Evolutionary conservation across 1,140 invertebrate genomes (phyloP).

Genomic region (Cydia pomonella): DNA sequence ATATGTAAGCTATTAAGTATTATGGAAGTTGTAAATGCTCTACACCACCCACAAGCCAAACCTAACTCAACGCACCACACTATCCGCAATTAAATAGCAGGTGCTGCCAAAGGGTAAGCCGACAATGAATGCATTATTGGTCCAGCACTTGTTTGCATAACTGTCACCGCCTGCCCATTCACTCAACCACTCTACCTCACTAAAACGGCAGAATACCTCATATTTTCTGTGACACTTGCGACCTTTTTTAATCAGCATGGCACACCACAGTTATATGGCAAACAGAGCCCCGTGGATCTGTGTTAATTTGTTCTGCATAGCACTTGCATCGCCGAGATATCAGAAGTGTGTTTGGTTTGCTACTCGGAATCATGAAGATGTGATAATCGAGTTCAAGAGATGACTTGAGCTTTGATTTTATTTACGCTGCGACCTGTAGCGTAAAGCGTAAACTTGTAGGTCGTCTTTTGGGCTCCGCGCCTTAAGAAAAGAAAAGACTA

Average conservation of each 20-base stretch:
- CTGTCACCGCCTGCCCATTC: slow-evolving; percentile 63
- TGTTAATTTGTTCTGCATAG: slow-evolving; percentile 72
- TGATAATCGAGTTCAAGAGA: slow-evolving; percentile 23
- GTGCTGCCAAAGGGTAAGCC: slow-evolving; percentile 56
- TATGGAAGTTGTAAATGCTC: not conserved
- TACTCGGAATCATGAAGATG: slow-evolving; percentile 28
- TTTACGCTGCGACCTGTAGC: not conserved
- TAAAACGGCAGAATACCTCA: not conserved
- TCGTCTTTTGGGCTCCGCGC: not conserved
- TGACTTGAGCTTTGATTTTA: slow-evolving; percentile 17
- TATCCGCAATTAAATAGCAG: slow-evolving; percentile 56
- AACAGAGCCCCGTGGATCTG: slow-evolving; percentile 60
- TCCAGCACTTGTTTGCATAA: slow-evolving; percentile 70
- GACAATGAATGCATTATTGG: slow-evolving; percentile 74
- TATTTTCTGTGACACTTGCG: not conserved
- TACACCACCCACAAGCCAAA: not conserved
- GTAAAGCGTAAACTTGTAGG: not conserved
- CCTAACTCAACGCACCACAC: slow-evolving; percentile 7
- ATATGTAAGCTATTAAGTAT: no score
- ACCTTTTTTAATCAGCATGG: not conserved
- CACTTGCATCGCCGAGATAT: slow-evolving; percentile 55
- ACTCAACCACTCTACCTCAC: slow-evolving; percentile 49
- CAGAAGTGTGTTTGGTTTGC: slow-evolving; percentile 46
- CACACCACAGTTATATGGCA: slow-evolving; percentile 66
- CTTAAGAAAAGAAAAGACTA: no score